phyloP scores from a whole-genome alignment of 2,888 invertebrate genomes.

The Mechanitis mazaeus region DNA sequence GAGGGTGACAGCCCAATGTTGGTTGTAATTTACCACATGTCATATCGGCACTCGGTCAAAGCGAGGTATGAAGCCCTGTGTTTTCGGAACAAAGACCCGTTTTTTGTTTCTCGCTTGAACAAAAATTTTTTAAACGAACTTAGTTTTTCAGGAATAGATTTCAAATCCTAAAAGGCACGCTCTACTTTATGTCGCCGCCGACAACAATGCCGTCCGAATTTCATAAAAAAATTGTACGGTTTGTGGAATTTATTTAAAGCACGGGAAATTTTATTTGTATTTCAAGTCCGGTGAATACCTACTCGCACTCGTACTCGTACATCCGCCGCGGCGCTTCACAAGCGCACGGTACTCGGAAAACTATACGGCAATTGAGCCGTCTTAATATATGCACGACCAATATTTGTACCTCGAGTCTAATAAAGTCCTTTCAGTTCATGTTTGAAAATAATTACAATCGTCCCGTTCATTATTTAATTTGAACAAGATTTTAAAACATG shows the following conservation, averaged over 20 bases:
- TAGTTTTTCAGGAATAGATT: too few relatives aligned
- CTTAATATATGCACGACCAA: conserved; percentile 22
- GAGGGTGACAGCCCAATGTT: too few relatives aligned
- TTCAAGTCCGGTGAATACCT: neutral
- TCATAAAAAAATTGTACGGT: too few relatives aligned
- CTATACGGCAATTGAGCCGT: conserved; percentile 18
- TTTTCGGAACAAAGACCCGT: conserved; percentile 16
- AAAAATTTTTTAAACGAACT: conserved; percentile 10
- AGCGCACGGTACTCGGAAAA: conserved; percentile 20
- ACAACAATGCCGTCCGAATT: too few relatives aligned
- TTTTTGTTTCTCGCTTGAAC: conserved; percentile 8
- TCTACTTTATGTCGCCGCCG: too few relatives aligned
- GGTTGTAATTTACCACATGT: conserved; percentile 45
- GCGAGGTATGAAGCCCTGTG: conserved; percentile 26
- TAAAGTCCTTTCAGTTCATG: conserved; percentile 6
- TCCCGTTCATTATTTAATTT: too few relatives aligned
- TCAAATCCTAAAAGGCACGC: too few relatives aligned
- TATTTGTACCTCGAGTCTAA: conserved; percentile 20
- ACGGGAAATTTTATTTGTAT: too few relatives aligned
- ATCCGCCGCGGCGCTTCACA: conserved; percentile 15
- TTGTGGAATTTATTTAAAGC: too few relatives aligned
- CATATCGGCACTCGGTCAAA: conserved; percentile 43
- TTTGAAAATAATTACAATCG: neutral
- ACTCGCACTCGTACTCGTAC: neutral
- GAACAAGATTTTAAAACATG: too few relatives aligned